Conservation (phyloP, 2,797 vertebrate genomes). For the Xiphophorus birchmanni region DNA sequence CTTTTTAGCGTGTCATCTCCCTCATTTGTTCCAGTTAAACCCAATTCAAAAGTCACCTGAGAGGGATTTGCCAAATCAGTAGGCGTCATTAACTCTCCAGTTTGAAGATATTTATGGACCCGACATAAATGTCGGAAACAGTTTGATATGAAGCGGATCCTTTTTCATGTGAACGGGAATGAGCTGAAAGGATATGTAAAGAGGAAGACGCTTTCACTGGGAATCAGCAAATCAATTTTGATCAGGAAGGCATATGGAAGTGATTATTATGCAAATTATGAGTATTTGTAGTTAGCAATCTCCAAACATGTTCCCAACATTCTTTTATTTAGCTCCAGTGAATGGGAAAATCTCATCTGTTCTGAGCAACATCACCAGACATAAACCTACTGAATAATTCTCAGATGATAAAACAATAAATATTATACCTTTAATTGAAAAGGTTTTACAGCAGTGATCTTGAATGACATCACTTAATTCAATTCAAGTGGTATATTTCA, state of each 20-base stretch:
- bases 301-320: background rate
- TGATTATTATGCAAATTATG: conserved; percentile 10
- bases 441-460: background rate
- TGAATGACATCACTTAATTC: background rate
- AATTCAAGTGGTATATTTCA: background rate
- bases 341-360: background rate
- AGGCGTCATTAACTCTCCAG: background rate
- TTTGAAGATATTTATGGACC: background rate
- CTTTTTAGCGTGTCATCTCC: background rate
- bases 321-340: background rate
- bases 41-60: conserved; percentile 1
- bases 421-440: conserved; percentile 2
- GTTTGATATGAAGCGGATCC: background rate
- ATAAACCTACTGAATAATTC: background rate
- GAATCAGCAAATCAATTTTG: background rate
- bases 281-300: background rate
- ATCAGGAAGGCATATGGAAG: conserved; percentile 2
- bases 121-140: background rate
- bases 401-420: conserved; percentile 33
- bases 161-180: background rate
- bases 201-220: background rate
- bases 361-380: background rate
- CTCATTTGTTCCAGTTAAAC: background rate
- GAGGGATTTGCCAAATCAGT: background rate
- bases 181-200: background rate